These are phyloP conservation scores for Watsonalla binaria DNA, from an alignment of 2,888 invertebrate genomes.

Conservation along the genomic window DNA sequence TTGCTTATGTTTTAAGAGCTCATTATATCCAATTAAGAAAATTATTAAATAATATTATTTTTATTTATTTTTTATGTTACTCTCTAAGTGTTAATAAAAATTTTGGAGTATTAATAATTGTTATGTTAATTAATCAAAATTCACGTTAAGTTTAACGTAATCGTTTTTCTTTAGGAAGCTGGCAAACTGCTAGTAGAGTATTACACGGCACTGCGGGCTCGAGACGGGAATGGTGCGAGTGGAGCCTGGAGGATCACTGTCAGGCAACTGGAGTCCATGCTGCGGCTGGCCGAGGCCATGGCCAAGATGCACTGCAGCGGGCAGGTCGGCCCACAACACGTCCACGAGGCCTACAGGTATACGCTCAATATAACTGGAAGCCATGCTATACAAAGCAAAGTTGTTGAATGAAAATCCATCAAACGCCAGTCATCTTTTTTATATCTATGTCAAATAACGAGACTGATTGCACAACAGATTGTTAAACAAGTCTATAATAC, in stretches of 20 bases:
- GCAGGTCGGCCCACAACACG: constrained; percentile 91
- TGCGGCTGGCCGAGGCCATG: constrained; percentile 97
- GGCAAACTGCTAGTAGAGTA: constrained; percentile 90
- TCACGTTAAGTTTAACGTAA: background rate
- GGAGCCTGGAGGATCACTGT: constrained; percentile 97
- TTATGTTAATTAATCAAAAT: too few species aligned
- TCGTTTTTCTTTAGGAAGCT: constrained; percentile 80
- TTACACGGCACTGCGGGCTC: constrained; percentile 91
- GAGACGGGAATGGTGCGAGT: constrained; percentile 84
- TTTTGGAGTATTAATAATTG: too few species aligned
- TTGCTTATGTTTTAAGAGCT: too few species aligned
- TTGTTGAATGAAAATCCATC: too few species aligned
- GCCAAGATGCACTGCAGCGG: constrained; percentile 97
- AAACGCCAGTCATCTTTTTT: too few species aligned
- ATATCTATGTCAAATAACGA: too few species aligned
- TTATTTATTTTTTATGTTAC: too few species aligned
- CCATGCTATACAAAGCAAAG: too few species aligned
- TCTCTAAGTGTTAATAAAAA: too few species aligned
- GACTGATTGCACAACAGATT: constrained; percentile 66
- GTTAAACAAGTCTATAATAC: constrained; percentile 96
- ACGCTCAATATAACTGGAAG: background rate
- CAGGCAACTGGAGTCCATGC: constrained; percentile 88
- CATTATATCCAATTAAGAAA: too few species aligned
- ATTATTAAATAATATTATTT: too few species aligned
- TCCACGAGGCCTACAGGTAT: constrained; percentile 83